phyloP scores from a whole-genome alignment of 2,113 vertebrate species.

The Rhodinocichla rosea region DNA sequence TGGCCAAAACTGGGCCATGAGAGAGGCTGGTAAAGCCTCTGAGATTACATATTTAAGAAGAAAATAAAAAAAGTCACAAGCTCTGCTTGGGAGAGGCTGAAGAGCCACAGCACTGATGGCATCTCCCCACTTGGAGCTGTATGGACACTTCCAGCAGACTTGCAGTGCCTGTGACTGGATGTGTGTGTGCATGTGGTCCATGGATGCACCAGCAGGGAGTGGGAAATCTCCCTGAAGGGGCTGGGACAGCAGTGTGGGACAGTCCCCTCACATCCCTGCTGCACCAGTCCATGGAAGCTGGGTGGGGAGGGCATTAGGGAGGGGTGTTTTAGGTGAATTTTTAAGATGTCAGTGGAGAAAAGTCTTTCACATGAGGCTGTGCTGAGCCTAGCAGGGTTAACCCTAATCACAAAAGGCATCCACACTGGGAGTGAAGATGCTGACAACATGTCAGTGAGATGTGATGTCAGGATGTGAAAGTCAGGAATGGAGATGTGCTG shows the following conservation, averaged over 20 bases:
- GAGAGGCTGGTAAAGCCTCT: not conserved
- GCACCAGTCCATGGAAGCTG: not conserved
- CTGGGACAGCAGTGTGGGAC: not conserved
- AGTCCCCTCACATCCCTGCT: not conserved
- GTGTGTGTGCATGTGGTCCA: not conserved
- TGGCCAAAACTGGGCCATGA: not conserved
- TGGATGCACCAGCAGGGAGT: too few relatives aligned
- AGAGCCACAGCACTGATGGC: not conserved
- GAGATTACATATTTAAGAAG: not conserved
- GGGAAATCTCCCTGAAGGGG: not conserved
- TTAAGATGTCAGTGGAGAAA: not conserved
- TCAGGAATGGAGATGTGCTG: not conserved
- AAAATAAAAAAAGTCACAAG: not conserved
- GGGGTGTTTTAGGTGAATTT: not conserved
- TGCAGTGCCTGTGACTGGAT: fast-evolving
- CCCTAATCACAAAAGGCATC: not conserved
- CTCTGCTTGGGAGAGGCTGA: not conserved
- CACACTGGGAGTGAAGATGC: not conserved
- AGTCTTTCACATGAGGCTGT: not conserved
- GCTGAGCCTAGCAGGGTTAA: not conserved
- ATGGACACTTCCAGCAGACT: not conserved
- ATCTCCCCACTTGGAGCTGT: not conserved
- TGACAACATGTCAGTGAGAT: not conserved
- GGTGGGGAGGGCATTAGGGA: not conserved
- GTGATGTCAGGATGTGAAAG: not conserved